A percentile compares a stretch with the other conserved stretches of the same genome.
Evolutionary conservation across 1,140 invertebrate genomes (phyloP).

Genomic region (Ceratoteleas bidentatus): DNA sequence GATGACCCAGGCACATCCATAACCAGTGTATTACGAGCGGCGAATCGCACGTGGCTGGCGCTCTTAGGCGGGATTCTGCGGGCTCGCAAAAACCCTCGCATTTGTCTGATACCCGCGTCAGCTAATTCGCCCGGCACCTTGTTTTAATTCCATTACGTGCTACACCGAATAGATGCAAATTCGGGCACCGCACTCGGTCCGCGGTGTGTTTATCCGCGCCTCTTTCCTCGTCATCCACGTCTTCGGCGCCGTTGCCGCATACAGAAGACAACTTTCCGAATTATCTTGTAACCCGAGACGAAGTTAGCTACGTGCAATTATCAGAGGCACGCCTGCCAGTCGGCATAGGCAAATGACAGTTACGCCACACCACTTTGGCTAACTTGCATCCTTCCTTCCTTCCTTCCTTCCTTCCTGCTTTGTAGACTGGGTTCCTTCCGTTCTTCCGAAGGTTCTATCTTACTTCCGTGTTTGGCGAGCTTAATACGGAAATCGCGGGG

Average conservation of each 20-base stretch:
- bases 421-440: neutral
- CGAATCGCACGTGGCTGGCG: too few relatives aligned
- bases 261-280: constrained; percentile 73
- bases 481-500: neutral
- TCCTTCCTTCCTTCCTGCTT: constrained; percentile 22
- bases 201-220: constrained; percentile 13
- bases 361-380: constrained; percentile 46
- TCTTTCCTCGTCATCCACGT: constrained; percentile 20
- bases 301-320: constrained; percentile 69
- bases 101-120: constrained; percentile 11
- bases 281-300: constrained; percentile 75
- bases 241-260: constrained; percentile 17
- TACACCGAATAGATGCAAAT: constrained; percentile 75
- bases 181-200: constrained; percentile 30
- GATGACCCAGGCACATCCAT: too few relatives aligned
- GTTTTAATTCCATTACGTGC: constrained; percentile 77
- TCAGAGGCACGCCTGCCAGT: constrained; percentile 60
- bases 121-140: constrained; percentile 73
- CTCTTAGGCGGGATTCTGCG: too few relatives aligned
- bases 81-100: too few relatives aligned
- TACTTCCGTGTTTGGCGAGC: constrained; percentile 12
- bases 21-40: too few relatives aligned
- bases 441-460: constrained; percentile 24
- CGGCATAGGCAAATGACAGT: constrained; percentile 44
- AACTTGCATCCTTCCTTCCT: constrained; percentile 23